phyloP scores from a whole-genome alignment of 30 jellyfish, hydroid and myxozoan species.

The Aurelia sp. region DNA sequence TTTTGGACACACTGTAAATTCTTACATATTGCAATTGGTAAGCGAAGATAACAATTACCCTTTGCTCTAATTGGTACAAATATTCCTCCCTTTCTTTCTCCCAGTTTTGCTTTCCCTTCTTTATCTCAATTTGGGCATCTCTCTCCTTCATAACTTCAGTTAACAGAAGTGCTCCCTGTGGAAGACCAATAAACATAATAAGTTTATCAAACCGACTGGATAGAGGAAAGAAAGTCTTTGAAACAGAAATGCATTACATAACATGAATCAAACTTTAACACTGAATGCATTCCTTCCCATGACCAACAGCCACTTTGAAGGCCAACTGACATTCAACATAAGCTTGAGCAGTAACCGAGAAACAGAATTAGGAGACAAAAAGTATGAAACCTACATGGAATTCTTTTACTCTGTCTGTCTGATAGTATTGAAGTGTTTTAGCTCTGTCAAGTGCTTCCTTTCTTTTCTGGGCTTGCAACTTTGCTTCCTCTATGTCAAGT shows the following conservation, averaged over 20 bases:
- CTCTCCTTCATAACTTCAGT: constrained; percentile 97
- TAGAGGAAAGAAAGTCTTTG: too few relatives aligned
- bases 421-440: constrained; percentile 87
- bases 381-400: constrained; percentile 82
- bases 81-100: constrained; percentile 80
- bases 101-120: constrained; percentile 73
- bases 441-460: constrained; percentile 97
- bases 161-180: constrained; percentile 88
- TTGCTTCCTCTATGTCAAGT: constrained; percentile 94
- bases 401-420: constrained; percentile 97
- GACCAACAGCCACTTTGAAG: too few relatives aligned
- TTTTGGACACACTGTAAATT: too few relatives aligned
- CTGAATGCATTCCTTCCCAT: too few relatives aligned
- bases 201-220: too few relatives aligned
- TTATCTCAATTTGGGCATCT: constrained; percentile 95
- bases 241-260: too few relatives aligned
- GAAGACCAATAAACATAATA: too few relatives aligned
- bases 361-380: too few relatives aligned
- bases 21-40: too few relatives aligned
- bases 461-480: constrained; percentile 86
- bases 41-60: constrained; percentile 51
- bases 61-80: constrained; percentile 59
- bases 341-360: too few relatives aligned
- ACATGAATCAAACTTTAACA: too few relatives aligned
- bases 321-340: too few relatives aligned